These are phyloP conservation scores for Pithys albifrons DNA, from an alignment of 2,113 vertebrate species.

Conservation along the genomic window DNA sequence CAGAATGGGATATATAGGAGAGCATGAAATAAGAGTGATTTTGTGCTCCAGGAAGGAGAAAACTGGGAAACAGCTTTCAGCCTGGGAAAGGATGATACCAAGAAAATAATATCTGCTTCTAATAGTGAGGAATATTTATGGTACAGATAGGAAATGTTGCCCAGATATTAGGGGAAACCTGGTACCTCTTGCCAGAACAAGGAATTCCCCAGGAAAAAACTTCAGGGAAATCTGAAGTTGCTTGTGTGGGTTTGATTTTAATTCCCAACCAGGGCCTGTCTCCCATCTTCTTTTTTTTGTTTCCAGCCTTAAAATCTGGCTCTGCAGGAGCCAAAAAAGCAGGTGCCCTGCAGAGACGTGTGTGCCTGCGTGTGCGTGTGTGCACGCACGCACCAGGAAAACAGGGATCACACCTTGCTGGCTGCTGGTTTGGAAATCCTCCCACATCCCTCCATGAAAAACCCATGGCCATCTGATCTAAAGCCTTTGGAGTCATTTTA, in stretches of 20 bases:
- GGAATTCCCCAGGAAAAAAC: not conserved
- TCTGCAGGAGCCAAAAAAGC: fast-evolving
- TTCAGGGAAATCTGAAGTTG: not conserved
- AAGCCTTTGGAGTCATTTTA: not conserved
- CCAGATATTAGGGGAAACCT: not conserved
- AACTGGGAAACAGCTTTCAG: not conserved
- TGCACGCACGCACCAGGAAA: not conserved
- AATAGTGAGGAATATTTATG: not conserved
- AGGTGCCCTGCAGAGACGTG: not conserved
- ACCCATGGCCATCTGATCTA: constrained; percentile 9
- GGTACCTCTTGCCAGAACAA: not conserved
- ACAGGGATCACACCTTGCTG: not conserved
- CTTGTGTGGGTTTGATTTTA: not conserved
- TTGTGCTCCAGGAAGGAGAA: not conserved
- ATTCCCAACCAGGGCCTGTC: not conserved
- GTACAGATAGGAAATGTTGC: not conserved
- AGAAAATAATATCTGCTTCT: not conserved
- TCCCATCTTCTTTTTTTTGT: not conserved
- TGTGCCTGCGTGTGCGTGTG: not conserved
- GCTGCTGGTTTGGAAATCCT: constrained; percentile 52
- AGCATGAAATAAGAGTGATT: not conserved
- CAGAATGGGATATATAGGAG: not conserved
- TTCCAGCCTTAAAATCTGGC: not conserved
- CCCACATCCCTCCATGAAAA: constrained; percentile 14
- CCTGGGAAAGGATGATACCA: not conserved